Conservation (phyloP, 2,888 invertebrate genomes). For the Volucella bombylans region DNA sequence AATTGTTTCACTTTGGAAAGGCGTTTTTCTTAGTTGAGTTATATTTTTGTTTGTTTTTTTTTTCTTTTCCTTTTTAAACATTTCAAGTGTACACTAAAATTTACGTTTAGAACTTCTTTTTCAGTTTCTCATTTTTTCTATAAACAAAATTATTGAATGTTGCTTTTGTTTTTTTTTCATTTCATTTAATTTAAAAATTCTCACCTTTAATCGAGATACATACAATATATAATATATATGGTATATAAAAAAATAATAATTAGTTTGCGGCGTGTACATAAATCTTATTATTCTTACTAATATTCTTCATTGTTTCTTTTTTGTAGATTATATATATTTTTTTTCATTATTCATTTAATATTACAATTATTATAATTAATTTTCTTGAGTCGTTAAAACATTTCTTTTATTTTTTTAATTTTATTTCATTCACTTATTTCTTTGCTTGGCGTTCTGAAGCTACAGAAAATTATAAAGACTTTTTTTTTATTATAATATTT, state of each 20-base stretch:
- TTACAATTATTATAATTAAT: conserved; percentile 40
- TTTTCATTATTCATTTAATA: conserved; percentile 47
- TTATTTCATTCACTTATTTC: conserved; percentile 22
- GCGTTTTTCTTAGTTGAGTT: conserved; percentile 55
- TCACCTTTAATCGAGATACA: conserved; percentile 59
- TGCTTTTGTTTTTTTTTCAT: conserved; percentile 11
- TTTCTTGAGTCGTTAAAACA: conserved; percentile 48
- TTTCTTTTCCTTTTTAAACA: conserved; percentile 25
- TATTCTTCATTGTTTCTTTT: conserved; percentile 29
- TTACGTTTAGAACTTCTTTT: conserved; percentile 38
- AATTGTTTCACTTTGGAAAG: conserved; percentile 70
- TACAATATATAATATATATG: conserved; percentile 37
- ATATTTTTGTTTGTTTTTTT: conserved; percentile 67
- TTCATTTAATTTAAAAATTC: conserved; percentile 31
- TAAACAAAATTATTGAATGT: conserved; percentile 49
- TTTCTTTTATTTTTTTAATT: conserved; percentile 31
- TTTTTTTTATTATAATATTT: not conserved
- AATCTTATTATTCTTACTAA: conserved; percentile 60
- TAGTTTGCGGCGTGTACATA: conserved; percentile 62
- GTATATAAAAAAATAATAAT: conserved; percentile 27
- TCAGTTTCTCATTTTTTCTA: conserved; percentile 24
- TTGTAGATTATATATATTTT: conserved; percentile 28
- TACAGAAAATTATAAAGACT: conserved; percentile 58
- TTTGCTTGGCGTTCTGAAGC: conserved; percentile 53
- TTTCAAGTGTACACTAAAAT: conserved; percentile 53